Conservation (phyloP, 2,113 vertebrate genomes). For the Trichomycterus rosablanca region DNA sequence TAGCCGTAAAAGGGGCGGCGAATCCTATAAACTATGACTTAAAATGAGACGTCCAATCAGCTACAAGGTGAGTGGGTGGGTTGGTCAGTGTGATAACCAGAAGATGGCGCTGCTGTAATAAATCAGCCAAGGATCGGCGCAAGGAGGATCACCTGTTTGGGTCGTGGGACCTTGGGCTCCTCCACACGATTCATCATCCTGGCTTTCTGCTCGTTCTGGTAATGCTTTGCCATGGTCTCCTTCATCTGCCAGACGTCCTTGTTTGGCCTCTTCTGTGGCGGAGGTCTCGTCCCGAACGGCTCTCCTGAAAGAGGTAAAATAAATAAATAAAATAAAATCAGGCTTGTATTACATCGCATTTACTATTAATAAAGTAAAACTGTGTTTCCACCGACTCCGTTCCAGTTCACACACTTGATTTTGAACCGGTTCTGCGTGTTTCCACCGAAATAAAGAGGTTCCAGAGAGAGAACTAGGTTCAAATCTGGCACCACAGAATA, state of each 20-base stretch:
- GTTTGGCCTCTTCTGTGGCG: constrained; percentile 47
- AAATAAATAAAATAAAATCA: too few species aligned
- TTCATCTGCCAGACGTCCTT: constrained; percentile 45
- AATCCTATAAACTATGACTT: too few species aligned
- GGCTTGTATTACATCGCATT: not conserved
- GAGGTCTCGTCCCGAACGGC: constrained; percentile 53
- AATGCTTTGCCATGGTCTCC: constrained; percentile 46
- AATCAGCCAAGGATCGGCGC: constrained; percentile 10
- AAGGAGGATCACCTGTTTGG: constrained; percentile 54
- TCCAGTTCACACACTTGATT: too few species aligned
- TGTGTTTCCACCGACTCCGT: too few species aligned
- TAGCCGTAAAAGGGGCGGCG: too few species aligned
- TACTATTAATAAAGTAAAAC: not conserved
- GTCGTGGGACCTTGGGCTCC: constrained; percentile 41
- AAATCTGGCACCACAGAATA: too few species aligned
- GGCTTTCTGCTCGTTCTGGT: constrained; percentile 43
- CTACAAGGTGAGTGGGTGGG: not conserved
- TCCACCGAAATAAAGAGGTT: too few species aligned
- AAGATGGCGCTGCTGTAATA: constrained; percentile 61
- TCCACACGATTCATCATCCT: constrained; percentile 58
- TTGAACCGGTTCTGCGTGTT: too few species aligned
- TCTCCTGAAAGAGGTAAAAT: constrained; percentile 47
- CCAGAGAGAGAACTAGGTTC: too few species aligned
- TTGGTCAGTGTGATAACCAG: constrained; percentile 47
- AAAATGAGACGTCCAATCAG: too few species aligned